Evolutionary conservation across 2,797 vertebrate genomes (phyloP), one percentile per base, ranked within the genome.

Genomic region (Anas bernieri): DNA sequence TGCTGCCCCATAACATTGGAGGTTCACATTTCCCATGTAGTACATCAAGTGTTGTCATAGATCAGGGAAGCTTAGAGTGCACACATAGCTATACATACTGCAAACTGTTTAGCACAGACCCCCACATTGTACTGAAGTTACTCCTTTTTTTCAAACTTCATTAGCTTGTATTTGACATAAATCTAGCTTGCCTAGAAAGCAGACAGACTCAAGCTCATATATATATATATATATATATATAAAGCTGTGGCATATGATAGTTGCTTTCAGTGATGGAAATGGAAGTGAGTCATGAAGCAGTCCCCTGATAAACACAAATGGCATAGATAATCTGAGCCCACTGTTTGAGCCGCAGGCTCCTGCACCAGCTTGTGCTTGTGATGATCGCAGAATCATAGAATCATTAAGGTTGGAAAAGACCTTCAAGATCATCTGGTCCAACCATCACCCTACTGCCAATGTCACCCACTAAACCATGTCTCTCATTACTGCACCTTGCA

Each of bases 201-300:
- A 14, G 3, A 1, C 0, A 0, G 31, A 37, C 13, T 17, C 10
- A 11, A 62, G 37, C 48, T 43, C 43, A 43, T 43, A 35, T 35
- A 35, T 35, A 35, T 35, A 35, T 35, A 43, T 41, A 41, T 43
- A 17, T 43, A 43, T 17, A 43, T 43, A 43, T 43, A 43, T 2
- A 43, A 16, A 7, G 1, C 12, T 1, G 11, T 17, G 62, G 55
- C 9, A 2, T 21, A 35, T 43, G 75, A 7, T 13, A 37, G 46
- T 31, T 54, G 45, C 18, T 55, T 23, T 11, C 35, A 67, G 41
- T 8, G 55, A 1, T 41, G 62, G 87, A 58, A 46, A 5, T 16
- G 79, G 55, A 39, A 33, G 5, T 0, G 55, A 43, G 31, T 21
- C 37, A 22, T 5, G 30, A 33, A 43, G 62, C 0, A 0, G 37